Evolutionary conservation across 2,888 invertebrate species (phyloP).

Genomic region (Choreutis nemorana): DNA sequence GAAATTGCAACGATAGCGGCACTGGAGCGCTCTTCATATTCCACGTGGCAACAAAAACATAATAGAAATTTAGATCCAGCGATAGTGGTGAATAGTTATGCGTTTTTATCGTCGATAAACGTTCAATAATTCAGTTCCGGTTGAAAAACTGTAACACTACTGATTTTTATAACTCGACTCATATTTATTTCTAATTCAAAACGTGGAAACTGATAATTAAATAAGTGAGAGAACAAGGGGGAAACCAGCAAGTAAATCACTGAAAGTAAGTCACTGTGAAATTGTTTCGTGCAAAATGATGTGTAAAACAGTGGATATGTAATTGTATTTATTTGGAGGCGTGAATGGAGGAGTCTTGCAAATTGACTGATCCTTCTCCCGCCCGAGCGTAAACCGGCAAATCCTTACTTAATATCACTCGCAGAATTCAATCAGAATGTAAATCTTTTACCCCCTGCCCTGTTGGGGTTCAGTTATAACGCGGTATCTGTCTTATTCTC

Average conservation of each 20-base stretch:
- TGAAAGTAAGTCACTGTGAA: no score
- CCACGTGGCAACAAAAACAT: constrained; percentile 29
- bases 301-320: no score
- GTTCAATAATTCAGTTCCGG: constrained; percentile 24
- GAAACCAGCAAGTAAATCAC: no score
- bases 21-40: constrained; percentile 25
- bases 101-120: constrained; percentile 40
- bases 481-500: no score
- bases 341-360: constrained; percentile 35
- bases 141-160: no score
- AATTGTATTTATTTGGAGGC: no score
- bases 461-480: no score
- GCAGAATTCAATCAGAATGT: constrained; percentile 64
- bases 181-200: no score
- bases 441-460: constrained; percentile 57
- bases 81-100: constrained; percentile 26
- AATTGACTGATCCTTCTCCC: constrained; percentile 55
- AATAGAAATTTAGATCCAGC: constrained; percentile 27
- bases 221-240: no score
- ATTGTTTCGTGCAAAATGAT: no score
- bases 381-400: constrained; percentile 59
- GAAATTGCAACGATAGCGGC: constrained; percentile 46
- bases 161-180: no score
- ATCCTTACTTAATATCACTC: constrained; percentile 67
- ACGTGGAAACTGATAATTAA: no score